Evolutionary conservation across 2,113 vertebrate genomes (phyloP).

Genomic region (Seriola aureovittata): DNA sequence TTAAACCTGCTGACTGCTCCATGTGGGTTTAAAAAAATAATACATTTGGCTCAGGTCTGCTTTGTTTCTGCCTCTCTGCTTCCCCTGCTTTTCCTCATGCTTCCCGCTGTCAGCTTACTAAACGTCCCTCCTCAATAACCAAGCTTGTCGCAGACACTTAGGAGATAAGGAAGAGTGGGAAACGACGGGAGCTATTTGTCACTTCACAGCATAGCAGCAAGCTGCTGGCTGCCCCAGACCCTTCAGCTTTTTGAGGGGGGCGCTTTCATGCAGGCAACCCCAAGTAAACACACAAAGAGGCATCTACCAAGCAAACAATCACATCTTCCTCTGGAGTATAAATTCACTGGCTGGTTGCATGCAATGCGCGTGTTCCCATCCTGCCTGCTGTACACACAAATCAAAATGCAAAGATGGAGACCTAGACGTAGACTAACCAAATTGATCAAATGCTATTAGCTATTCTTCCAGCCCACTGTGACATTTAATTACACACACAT

Average conservation of each 20-base stretch:
- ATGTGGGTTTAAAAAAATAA: conserved; percentile 45
- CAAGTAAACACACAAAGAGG: not conserved
- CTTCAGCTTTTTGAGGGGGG: not conserved
- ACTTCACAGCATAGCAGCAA: conserved; percentile 27
- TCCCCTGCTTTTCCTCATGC: not conserved
- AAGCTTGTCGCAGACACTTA: conserved; percentile 45
- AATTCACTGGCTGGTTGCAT: not conserved
- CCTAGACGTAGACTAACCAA: not conserved
- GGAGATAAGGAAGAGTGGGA: conserved; percentile 52
- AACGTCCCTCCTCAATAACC: conserved; percentile 53
- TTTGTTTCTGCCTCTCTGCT: not conserved
- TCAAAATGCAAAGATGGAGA: conserved; percentile 40
- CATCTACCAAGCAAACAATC: not conserved
- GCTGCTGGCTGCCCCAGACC: conserved; percentile 2
- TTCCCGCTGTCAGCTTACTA: conserved; percentile 44
- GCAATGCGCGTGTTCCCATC: conserved; percentile 12
- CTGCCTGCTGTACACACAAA: conserved; percentile 10
- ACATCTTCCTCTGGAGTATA: not conserved
- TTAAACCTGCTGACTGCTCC: conserved; percentile 16
- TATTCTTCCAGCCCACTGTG: conserved; percentile 55
- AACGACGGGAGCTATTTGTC: conserved; percentile 53
- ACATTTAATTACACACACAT: conserved; percentile 67
- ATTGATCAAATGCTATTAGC: conserved; percentile 56
- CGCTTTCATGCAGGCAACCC: not conserved
- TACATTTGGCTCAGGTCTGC: conserved; percentile 27